phyloP scores from a whole-genome alignment of 2,113 vertebrate species.

The Rafetus swinhoei region DNA sequence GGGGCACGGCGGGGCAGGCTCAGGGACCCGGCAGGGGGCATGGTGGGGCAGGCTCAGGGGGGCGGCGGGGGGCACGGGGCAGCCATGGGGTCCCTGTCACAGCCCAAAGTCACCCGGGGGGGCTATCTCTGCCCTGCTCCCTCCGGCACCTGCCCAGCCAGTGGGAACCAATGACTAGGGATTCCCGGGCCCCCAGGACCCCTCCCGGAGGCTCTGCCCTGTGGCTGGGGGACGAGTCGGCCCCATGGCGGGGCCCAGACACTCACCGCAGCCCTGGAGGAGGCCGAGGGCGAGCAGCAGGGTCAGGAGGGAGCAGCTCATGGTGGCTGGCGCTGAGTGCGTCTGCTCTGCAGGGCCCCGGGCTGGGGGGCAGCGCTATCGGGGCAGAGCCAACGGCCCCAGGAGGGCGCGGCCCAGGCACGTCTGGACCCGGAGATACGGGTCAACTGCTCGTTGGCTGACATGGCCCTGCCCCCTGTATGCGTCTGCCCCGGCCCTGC shows the following conservation, averaged over 20 bases:
- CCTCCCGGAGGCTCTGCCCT: background rate
- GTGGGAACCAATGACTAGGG: fast-evolving
- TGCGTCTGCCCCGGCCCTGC: too few species aligned
- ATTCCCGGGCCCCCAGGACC: too few species aligned
- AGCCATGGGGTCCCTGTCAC: background rate
- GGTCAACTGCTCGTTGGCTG: background rate
- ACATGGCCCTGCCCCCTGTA: too few species aligned
- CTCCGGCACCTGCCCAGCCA: background rate
- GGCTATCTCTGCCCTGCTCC: background rate
- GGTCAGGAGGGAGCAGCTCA: background rate
- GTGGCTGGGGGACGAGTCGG: too few species aligned
- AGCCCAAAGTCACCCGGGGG: background rate
- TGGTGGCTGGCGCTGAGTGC: background rate
- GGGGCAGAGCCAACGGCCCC: background rate
- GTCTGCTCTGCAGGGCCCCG: too few species aligned
- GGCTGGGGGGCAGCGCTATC: background rate
- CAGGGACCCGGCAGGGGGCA: too few species aligned
- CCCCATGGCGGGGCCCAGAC: background rate
- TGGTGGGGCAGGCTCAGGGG: background rate
- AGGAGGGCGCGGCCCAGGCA: too few species aligned
- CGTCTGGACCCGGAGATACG: background rate
- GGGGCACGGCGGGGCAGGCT: too few species aligned
- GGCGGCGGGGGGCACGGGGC: background rate
- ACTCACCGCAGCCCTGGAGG: background rate
- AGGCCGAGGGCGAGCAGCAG: background rate